A percentile compares a stretch with the other conserved stretches of the same genome.
Conservation (phyloP, 2,113 vertebrate species). For the Ramphastos sulfuratus region DNA sequence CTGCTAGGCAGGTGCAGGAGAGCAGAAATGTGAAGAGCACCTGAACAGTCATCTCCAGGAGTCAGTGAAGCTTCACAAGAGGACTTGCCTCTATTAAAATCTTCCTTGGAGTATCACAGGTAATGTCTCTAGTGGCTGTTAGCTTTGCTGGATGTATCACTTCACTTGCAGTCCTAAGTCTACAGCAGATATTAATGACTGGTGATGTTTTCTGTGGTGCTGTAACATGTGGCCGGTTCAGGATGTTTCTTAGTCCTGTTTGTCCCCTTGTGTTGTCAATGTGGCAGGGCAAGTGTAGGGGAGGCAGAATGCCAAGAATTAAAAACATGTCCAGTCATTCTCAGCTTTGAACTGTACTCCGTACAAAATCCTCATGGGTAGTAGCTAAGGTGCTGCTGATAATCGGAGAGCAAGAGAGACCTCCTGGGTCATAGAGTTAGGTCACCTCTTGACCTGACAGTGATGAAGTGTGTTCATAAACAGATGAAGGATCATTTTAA, state of each 20-base stretch:
- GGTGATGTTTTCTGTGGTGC: rapidly evolving
- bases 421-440: background rate
- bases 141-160: rapidly evolving
- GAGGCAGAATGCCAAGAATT: background rate
- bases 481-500: background rate
- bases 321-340: background rate
- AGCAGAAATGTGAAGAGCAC: background rate
- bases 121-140: background rate
- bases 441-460: background rate
- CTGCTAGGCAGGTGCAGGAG: background rate
- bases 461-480: background rate
- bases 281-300: background rate
- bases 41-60: background rate
- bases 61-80: background rate
- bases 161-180: background rate
- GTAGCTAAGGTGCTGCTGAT: background rate
- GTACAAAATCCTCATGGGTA: background rate
- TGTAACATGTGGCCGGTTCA: background rate
- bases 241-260: background rate
- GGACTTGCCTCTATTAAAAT: background rate
- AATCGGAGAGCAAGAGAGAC: background rate
- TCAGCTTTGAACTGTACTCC: background rate
- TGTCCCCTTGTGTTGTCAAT: rapidly evolving
- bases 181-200: background rate
- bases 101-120: background rate